phyloP scores from a whole-genome alignment of 1,140 invertebrate species.

The Battus philenor region DNA sequence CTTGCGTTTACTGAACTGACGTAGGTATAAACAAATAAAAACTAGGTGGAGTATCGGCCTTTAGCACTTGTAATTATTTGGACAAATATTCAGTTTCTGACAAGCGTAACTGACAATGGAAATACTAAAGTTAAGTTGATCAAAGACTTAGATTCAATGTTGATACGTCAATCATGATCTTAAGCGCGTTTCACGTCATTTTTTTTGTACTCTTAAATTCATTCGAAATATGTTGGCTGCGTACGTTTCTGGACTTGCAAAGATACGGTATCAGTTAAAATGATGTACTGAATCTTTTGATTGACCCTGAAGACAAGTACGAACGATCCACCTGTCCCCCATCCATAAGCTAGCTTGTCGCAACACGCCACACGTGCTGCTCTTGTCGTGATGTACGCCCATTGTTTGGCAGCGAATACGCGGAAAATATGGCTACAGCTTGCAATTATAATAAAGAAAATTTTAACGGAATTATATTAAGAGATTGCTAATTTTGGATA shows the following conservation, averaged over 20 bases:
- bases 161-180: no score
- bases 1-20: no score
- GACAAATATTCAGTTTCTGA: no score
- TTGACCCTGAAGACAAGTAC: slow-evolving; percentile 27
- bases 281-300: slow-evolving; percentile 9
- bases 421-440: slow-evolving; percentile 4
- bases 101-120: no score
- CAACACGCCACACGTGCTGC: slow-evolving; percentile 17
- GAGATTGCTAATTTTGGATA: neutral
- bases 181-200: no score
- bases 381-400: slow-evolving; percentile 9
- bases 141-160: no score
- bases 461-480: neutral
- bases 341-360: slow-evolving; percentile 35
- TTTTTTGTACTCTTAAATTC: no score
- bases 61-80: no score
- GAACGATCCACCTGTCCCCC: slow-evolving; percentile 31
- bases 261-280: slow-evolving; percentile 13
- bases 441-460: neutral
- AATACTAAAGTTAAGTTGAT: no score
- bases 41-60: no score
- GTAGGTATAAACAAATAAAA: no score
- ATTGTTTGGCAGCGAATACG: slow-evolving; percentile 10
- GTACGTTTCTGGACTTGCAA: neutral
- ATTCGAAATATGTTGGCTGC: no score